Percentiles rank a stretch among this genome's conserved stretches.
These are phyloP conservation scores for Pagetopsis macropterus DNA, from an alignment of 2,797 vertebrate species.

Conservation along the genomic window DNA sequence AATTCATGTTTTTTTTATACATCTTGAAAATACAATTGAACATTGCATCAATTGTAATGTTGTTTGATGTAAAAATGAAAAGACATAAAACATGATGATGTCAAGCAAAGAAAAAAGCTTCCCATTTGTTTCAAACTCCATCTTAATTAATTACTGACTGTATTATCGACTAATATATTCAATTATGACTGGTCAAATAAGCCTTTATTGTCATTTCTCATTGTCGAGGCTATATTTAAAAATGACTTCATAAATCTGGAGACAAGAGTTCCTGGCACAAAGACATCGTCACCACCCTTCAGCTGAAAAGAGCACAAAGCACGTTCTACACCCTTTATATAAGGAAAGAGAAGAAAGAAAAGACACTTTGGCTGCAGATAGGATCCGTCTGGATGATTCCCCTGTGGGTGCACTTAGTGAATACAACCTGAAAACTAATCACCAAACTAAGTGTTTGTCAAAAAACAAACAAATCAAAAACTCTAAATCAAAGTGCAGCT, in stretches of 20 bases:
- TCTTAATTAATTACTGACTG: not conserved
- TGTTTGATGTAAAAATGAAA: not conserved
- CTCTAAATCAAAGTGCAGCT: no score
- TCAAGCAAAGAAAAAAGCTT: not conserved
- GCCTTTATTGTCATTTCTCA: not conserved
- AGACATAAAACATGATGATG: not conserved
- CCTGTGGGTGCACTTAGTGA: not conserved
- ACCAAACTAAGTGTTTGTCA: no score
- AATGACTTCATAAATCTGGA: not conserved
- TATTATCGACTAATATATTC: not conserved
- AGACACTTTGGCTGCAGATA: not conserved
- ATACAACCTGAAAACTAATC: not conserved
- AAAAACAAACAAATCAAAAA: no score
- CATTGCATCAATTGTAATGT: not conserved
- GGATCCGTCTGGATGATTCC: not conserved
- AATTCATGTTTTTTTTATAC: not conserved
- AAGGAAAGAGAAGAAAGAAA: not conserved
- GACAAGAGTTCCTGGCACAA: not conserved
- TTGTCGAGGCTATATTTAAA: not conserved
- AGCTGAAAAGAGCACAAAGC: not conserved
- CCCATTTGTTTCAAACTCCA: not conserved
- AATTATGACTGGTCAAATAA: not conserved
- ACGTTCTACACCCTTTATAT: not conserved
- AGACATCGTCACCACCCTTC: not conserved
- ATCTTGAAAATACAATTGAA: not conserved